Conservation (phyloP, 1,140 invertebrate species). For the Lepidostoma basale region DNA sequence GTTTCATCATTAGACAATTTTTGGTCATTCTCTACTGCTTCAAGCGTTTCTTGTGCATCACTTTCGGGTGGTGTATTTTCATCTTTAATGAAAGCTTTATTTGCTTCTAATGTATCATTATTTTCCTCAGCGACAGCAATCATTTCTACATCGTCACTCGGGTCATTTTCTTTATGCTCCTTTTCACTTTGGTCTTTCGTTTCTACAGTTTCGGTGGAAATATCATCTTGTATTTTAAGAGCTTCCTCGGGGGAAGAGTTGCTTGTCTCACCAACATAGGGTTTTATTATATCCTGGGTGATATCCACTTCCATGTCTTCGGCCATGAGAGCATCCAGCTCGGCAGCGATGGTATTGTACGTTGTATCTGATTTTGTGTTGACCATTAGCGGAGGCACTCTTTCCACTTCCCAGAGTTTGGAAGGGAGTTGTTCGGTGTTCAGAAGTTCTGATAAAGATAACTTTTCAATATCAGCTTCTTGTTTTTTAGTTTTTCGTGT, state of each 20-base stretch:
- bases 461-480: slow-evolving; percentile 49
- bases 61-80: background rate
- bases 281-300: background rate
- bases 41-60: too few species aligned
- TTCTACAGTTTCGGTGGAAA: background rate
- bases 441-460: slow-evolving; percentile 52
- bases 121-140: background rate
- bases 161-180: background rate
- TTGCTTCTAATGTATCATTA: background rate
- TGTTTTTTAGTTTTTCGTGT: slow-evolving; percentile 45
- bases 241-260: too few species aligned
- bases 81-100: background rate
- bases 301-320: background rate
- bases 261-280: too few species aligned
- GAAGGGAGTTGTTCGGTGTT: slow-evolving; percentile 53
- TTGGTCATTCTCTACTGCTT: too few species aligned
- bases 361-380: slow-evolving; percentile 54
- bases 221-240: too few species aligned
- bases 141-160: background rate
- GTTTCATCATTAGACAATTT: background rate
- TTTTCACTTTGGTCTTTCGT: background rate
- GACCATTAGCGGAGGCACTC: slow-evolving; percentile 53
- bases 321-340: slow-evolving; percentile 58
- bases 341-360: slow-evolving; percentile 59
- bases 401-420: slow-evolving; percentile 57